These are phyloP conservation scores for Parnassius apollo DNA, from an alignment of 2,888 invertebrate genomes.

Conservation along the genomic window DNA sequence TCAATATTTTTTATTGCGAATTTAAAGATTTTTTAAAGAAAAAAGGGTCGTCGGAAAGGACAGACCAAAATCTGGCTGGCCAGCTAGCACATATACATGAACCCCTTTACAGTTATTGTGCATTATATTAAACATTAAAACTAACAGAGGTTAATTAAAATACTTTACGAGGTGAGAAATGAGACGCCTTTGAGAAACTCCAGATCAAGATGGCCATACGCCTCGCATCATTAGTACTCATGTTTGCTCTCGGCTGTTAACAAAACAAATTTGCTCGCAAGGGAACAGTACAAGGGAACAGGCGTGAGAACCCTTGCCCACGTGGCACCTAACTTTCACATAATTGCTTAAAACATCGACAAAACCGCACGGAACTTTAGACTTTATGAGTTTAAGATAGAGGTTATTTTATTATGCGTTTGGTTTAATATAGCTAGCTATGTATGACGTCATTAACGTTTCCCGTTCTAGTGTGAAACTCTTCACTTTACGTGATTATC, in stretches of 20 bases:
- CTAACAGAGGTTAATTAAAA: slow-evolving; percentile 8
- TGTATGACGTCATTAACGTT: too few species aligned
- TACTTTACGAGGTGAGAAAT: slow-evolving; percentile 15
- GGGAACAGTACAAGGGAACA: neutral
- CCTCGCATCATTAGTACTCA: slow-evolving; percentile 17
- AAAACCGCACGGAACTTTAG: neutral
- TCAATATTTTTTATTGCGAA: too few species aligned
- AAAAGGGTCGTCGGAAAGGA: too few species aligned
- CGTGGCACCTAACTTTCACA: slow-evolving; percentile 17
- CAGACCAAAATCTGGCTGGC: too few species aligned
- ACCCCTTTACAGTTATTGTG: too few species aligned
- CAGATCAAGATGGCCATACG: slow-evolving; percentile 12
- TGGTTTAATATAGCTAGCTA: neutral
- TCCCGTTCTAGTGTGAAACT: too few species aligned
- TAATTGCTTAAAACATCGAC: slow-evolving; percentile 5
- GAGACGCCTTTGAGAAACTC: slow-evolving; percentile 19
- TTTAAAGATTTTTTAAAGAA: too few species aligned
- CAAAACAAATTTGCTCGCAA: slow-evolving; percentile 25
- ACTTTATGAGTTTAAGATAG: neutral
- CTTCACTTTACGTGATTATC: too few species aligned
- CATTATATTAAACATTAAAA: too few species aligned
- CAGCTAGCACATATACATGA: too few species aligned
- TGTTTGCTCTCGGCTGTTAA: slow-evolving; percentile 22
- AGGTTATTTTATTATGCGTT: neutral
- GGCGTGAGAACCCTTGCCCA: slow-evolving; percentile 27